phyloP scores from a whole-genome alignment of 2,888 invertebrate species.

The Lydus trimaculatus region DNA sequence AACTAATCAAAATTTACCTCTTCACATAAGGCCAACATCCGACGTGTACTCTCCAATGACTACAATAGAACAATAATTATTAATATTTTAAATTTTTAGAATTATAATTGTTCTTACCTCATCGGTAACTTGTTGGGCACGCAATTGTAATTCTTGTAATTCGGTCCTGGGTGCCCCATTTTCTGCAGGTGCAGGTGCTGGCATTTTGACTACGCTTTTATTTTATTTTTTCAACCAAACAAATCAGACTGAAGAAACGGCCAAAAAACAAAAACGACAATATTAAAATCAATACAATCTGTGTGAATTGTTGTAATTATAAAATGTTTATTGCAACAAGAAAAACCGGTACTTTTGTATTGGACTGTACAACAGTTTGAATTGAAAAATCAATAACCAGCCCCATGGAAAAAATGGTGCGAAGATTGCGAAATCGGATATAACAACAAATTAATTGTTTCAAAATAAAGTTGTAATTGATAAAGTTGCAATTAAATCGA shows the following conservation, averaged over 20 bases:
- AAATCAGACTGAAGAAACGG: neutral
- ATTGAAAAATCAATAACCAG: constrained; percentile 43
- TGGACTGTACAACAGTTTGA: constrained; percentile 40
- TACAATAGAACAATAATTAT: constrained; percentile 62
- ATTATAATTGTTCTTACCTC: constrained; percentile 68
- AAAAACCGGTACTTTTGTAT: constrained; percentile 28
- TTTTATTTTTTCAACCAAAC: neutral
- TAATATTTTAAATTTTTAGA: constrained; percentile 16
- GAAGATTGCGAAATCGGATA: neutral
- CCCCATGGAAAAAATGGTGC: neutral
- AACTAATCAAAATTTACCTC: constrained; percentile 72
- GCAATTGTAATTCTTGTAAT: constrained; percentile 87
- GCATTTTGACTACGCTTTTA: constrained; percentile 63
- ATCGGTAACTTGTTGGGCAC: constrained; percentile 86
- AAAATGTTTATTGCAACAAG: neutral
- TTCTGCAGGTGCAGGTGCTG: constrained; percentile 69
- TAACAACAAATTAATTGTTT: neutral
- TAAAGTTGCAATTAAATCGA: too few relatives aligned
- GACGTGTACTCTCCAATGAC: constrained; percentile 91
- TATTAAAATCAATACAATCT: too few relatives aligned
- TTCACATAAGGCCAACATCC: constrained; percentile 92
- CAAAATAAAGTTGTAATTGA: too few relatives aligned
- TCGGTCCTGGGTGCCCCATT: constrained; percentile 82
- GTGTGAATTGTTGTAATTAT: too few relatives aligned
- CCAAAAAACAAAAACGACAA: neutral